Base-by-base conservation (phyloP, 2,888 invertebrate genomes). In the Acholoe squamosa region DNA sequence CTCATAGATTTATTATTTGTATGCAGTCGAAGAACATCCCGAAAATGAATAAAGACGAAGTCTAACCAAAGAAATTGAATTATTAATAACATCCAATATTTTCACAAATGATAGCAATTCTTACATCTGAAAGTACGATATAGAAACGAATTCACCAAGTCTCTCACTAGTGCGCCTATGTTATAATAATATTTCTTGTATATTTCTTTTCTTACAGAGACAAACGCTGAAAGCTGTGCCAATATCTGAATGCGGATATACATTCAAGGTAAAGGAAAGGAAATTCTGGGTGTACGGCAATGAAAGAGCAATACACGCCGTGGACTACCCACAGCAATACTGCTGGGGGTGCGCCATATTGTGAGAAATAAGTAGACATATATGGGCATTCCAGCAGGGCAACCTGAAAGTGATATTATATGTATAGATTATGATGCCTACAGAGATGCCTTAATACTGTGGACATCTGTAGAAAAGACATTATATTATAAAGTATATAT, bases 271-370 rank as follows among this genome's bases (percentile, higher is more conserved):
- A 25, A 84, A 91, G 33, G 92, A 91, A 28, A 90, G 92, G 1
- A 91, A 93, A 34, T 94, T 93, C 91, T 94, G 94, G 94, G 93
- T 94, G 25, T 94, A 94, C 89, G 94, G 94, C 25, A 93, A 93
- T 31, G 93, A 94, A 90, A 89, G 84, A 31, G 88, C 91, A 14
- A 93, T 94, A 19, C 92, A 94, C 91, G 92, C 93, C 14, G 93
- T 94, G 0, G 94, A 94, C 89, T 94, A 94, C 91, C 94, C 94
- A 0, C 94, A 95, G 71, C 93, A 94, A 86, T 94, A 93, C 77
- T 93, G 93, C 90, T 93, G 93, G 91, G 93, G 93, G 0, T 93
- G 93, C 61, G 67, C 84, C 51, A 77, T 93, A 7, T 91, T 93
- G 67, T 93, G 80, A 89, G 86, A 54, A 86, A 86, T 54, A 54